These are phyloP conservation scores for Aptenodytes forsteri DNA, from an alignment of 2,113 vertebrate genomes.

Conservation along the genomic window DNA sequence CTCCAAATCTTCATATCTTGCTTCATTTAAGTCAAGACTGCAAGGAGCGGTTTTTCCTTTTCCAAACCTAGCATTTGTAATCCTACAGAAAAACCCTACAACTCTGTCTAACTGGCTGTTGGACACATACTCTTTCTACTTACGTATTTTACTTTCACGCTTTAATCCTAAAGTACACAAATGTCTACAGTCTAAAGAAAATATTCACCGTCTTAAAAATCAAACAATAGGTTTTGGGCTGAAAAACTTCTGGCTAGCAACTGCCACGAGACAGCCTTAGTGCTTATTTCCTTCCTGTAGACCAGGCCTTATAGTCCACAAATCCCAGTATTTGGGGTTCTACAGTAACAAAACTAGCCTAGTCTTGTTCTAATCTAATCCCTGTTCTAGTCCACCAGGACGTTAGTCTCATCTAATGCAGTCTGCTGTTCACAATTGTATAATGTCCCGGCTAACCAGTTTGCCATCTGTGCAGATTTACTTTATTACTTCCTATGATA, in stretches of 20 bases:
- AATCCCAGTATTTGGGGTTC: neutral
- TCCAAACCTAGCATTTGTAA: neutral
- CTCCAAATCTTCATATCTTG: neutral
- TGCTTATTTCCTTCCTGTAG: neutral
- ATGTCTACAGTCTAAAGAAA: neutral
- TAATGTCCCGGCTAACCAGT: neutral
- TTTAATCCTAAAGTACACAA: neutral
- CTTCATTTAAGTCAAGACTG: neutral
- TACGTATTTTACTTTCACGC: neutral
- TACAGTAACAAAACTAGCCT: neutral
- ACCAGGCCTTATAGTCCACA: neutral
- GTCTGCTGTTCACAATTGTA: neutral
- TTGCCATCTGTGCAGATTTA: conserved; percentile 21
- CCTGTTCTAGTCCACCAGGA: neutral
- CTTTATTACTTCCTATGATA: conserved; percentile 24
- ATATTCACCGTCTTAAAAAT: neutral
- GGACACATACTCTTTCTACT: neutral
- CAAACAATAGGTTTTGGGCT: neutral
- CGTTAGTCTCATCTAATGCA: neutral
- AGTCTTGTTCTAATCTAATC: neutral
- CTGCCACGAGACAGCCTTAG: neutral
- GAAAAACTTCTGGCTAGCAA: neutral
- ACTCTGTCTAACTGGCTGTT: neutral
- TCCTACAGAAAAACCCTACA: neutral
- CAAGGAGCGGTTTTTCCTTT: neutral